Conservation (phyloP, 1,140 invertebrate genomes). For the Dreissena polymorpha region DNA sequence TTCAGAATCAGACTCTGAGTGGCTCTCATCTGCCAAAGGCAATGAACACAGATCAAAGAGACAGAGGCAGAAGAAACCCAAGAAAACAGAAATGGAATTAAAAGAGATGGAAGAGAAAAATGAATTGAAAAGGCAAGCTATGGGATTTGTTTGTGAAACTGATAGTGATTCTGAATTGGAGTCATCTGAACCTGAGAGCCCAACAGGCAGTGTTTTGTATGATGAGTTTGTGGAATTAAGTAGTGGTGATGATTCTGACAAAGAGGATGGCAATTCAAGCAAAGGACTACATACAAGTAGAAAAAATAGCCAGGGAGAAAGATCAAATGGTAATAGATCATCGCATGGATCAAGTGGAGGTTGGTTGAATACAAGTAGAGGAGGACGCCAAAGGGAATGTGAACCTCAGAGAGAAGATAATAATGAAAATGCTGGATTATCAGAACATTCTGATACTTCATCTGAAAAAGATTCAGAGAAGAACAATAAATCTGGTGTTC, state of each 20-base stretch:
- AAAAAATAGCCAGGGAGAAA: not conserved
- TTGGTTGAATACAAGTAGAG: conserved; percentile 6
- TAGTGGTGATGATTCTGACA: conserved; percentile 29
- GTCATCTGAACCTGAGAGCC: conserved; percentile 5
- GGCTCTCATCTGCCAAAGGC: not conserved
- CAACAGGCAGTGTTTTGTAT: conserved; percentile 21
- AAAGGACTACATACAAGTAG: not conserved
- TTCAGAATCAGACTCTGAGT: conserved; percentile 2
- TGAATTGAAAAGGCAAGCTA: conserved; percentile 41
- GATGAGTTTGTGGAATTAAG: conserved; percentile 48
- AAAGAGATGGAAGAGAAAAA: conserved; percentile 38
- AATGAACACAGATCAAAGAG: not conserved
- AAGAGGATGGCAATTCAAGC: not conserved
- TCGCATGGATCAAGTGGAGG: not conserved
- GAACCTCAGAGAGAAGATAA: not conserved
- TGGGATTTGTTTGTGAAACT: conserved; percentile 51
- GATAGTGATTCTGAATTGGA: conserved; percentile 47
- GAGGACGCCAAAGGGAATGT: not conserved
- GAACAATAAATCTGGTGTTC: not conserved
- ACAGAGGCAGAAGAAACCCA: conserved; percentile 1
- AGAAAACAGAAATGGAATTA: not conserved
- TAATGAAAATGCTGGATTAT: not conserved
- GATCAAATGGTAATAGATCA: conserved; percentile 1
- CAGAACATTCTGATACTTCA: not conserved
- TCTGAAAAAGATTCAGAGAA: not conserved